Evolutionary conservation across 2,113 vertebrate genomes (phyloP).

Genomic region (Macrotus californicus): DNA sequence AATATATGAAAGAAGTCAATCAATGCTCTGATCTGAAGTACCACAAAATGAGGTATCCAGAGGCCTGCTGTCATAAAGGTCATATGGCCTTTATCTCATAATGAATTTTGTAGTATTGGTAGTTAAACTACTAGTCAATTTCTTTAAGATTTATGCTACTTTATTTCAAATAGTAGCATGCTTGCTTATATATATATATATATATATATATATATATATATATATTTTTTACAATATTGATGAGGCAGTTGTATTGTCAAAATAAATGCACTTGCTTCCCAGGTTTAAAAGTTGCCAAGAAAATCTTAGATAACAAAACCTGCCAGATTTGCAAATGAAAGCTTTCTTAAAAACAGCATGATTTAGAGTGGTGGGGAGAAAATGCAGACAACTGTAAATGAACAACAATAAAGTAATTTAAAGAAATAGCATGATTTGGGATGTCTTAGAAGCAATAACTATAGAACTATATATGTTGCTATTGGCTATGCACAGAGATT

Average conservation of each 20-base stretch:
- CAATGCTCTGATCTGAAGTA: neutral
- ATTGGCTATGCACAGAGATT: neutral
- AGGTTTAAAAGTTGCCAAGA: neutral
- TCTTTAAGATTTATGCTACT: neutral
- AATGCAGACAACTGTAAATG: too few relatives aligned
- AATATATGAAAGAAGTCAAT: conserved; percentile 28
- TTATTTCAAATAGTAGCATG: neutral
- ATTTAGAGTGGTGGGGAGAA: too few relatives aligned
- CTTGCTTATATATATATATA: neutral
- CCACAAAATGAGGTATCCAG: neutral
- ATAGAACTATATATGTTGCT: neutral
- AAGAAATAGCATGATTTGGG: neutral
- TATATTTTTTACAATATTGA: neutral
- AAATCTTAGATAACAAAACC: neutral
- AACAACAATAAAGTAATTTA: too few relatives aligned
- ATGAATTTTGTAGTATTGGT: neutral
- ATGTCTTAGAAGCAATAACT: conserved; percentile 11
- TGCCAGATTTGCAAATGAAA: conserved; percentile 36
- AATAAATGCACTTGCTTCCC: neutral
- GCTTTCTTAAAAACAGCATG: neutral
- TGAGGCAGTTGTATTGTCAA: neutral
- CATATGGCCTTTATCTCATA: neutral
- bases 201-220: neutral
- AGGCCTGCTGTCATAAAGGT: neutral
- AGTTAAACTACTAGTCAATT: neutral